Evolutionary conservation across 2,888 invertebrate genomes (phyloP), one percentile per base, ranked within the genome.

Genomic region (Allacma fusca): DNA sequence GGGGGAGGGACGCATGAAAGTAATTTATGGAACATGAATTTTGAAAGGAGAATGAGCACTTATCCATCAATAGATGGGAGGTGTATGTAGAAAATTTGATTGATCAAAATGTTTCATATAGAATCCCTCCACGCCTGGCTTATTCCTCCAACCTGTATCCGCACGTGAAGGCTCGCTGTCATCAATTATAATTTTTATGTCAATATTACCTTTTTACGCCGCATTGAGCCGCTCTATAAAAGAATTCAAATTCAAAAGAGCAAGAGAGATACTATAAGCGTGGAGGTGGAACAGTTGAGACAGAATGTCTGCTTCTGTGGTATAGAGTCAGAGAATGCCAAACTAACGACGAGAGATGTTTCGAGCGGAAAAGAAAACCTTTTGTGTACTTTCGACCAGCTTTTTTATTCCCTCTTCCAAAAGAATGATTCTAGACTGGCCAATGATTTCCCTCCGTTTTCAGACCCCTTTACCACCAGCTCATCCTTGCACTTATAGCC

Each of bases 131-230:
- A n/a, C n/a, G n/a, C n/a, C n/a, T n/a, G n/a, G n/a, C 65, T 16
- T 28, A 65, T 65, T 65, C 34, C 34, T 34, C 34, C n/a, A n/a
- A n/a, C n/a, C n/a, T 40, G 40, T 13, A 40, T 40, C 40, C 40
- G 40, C 7, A 40, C 40, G 40, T 40, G 40, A 40, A 40, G 40
- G 5, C 40, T 40, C 19, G 23, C 62, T 62, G 24, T 24, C 70
- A 70, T 70, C 50, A 70, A 43, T 70, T 16, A 43, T 70, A 70
- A 70, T 70, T 70, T 70, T 70, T 69, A 69, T 69, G 24, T 69
- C 69, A 69, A 43, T 69, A 44, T 70, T 40, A 19, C 70, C 26
- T 26, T 44, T 70, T 50, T 23, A 70, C 43, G 70, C 50, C 44
- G 70, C 70, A 70, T 70, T 70, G 50, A 70, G 43, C 70, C 23